A percentile compares a stretch with the other conserved stretches of the same genome.
Conservation (phyloP, 2,888 invertebrate genomes). For the Campoplex capitator region DNA sequence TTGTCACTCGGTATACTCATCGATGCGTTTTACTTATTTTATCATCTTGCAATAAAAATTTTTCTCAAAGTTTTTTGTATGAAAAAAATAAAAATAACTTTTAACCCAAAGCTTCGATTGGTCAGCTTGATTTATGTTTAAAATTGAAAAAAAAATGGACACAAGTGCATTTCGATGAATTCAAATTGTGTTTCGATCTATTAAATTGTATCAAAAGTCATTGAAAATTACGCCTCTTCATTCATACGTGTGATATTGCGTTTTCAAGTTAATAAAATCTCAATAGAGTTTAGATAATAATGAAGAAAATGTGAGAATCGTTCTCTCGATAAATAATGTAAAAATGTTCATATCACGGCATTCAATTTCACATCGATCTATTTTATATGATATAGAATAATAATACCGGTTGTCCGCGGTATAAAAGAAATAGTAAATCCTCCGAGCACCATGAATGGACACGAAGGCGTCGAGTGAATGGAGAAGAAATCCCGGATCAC, state of each 20-base stretch:
- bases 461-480: constrained; percentile 80
- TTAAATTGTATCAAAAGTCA: background rate
- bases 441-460: constrained; percentile 81
- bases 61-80: background rate
- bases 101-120: background rate
- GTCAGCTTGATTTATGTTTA: no score
- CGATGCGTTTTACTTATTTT: background rate
- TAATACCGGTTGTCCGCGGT: constrained; percentile 62
- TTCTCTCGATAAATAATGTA: background rate
- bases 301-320: background rate
- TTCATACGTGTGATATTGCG: background rate
- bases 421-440: constrained; percentile 71
- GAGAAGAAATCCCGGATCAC: constrained; percentile 66
- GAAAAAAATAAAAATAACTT: background rate
- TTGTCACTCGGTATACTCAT: background rate
- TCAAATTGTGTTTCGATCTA: background rate
- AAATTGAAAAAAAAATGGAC: no score
- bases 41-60: background rate
- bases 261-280: background rate
- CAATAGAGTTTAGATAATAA: background rate
- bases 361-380: constrained; percentile 9
- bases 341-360: background rate
- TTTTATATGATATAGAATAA: constrained; percentile 63
- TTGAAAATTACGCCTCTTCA: no score
- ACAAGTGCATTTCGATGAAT: background rate